Evolutionary conservation across 1,140 invertebrate species (phyloP).

Genomic region (Trichonephila inaurata): DNA sequence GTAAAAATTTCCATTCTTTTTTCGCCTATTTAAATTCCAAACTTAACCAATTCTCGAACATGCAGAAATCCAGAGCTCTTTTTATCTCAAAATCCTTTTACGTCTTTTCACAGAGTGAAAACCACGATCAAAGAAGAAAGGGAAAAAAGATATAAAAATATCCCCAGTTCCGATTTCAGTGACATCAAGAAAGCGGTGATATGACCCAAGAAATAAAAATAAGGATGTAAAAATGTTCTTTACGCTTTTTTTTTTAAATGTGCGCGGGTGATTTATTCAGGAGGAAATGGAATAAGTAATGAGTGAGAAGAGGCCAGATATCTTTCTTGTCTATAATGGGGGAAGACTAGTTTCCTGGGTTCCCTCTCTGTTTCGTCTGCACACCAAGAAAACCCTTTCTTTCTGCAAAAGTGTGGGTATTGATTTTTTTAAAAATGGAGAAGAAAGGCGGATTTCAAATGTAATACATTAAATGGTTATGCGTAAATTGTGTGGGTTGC

Average conservation of each 20-base stretch:
- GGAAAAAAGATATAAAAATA: background rate
- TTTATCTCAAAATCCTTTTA: background rate
- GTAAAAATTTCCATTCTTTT: too few relatives aligned
- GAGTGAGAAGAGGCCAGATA: background rate
- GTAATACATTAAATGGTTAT: slow-evolving; percentile 13
- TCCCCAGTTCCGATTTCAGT: background rate
- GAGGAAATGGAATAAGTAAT: slow-evolving; percentile 31
- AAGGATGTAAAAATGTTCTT: background rate
- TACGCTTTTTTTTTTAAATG: background rate
- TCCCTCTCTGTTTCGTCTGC: background rate
- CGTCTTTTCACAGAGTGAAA: background rate
- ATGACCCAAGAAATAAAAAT: too few relatives aligned
- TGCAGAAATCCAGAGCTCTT: too few relatives aligned
- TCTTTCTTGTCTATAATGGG: background rate
- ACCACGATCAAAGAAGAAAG: background rate
- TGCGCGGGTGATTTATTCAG: background rate
- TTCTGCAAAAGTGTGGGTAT: background rate
- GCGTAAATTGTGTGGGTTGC: background rate
- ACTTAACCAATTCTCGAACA: too few relatives aligned
- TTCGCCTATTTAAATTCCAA: too few relatives aligned
- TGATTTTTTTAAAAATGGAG: slow-evolving; percentile 18
- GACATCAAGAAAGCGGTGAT: background rate
- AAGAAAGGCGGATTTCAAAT: background rate
- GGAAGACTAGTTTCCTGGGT: background rate
- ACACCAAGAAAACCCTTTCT: background rate